These are phyloP conservation scores for Drosophila mayaguana DNA, from an alignment of 2,888 invertebrate genomes.

Conservation along the genomic window DNA sequence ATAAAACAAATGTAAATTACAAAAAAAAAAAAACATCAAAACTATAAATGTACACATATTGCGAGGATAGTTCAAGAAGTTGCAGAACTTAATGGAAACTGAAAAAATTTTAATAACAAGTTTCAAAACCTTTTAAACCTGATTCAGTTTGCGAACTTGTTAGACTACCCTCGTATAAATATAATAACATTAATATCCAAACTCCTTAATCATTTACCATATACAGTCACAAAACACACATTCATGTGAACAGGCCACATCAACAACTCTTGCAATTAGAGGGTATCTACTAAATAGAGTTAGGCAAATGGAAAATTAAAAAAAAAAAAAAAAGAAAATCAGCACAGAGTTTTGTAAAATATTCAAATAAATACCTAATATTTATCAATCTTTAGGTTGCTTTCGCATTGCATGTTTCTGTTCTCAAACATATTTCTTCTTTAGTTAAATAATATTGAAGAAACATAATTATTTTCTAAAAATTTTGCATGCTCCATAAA, in stretches of 20 bases:
- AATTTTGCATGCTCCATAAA: slow-evolving; percentile 31
- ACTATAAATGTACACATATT: slow-evolving; percentile 21
- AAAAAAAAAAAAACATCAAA: slow-evolving; percentile 6
- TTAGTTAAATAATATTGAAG: slow-evolving; percentile 6
- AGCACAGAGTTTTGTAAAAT: slow-evolving; percentile 27
- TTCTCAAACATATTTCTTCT: slow-evolving; percentile 17
- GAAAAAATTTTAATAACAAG: background rate
- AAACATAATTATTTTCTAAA: slow-evolving; percentile 10
- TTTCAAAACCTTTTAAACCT: too few relatives aligned
- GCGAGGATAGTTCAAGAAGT: background rate
- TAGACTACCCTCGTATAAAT: slow-evolving; percentile 1
- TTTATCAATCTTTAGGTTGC: background rate
- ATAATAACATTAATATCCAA: slow-evolving; percentile 20
- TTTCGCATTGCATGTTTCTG: slow-evolving; percentile 32
- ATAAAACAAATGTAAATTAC: slow-evolving; percentile 41
- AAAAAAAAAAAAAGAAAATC: background rate
- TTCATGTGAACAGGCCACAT: slow-evolving; percentile 8
- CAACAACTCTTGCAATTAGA: slow-evolving; percentile 13
- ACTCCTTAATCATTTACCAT: slow-evolving; percentile 29
- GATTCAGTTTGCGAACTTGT: background rate
- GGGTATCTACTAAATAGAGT: slow-evolving; percentile 1
- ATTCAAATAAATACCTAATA: background rate
- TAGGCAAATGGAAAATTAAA: slow-evolving; percentile 5
- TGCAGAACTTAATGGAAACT: background rate
- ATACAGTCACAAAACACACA: slow-evolving; percentile 39